Evolutionary conservation across 2,888 invertebrate species (phyloP), one percentile per base, ranked within the genome.

Genomic region (Dolomedes plantarius): DNA sequence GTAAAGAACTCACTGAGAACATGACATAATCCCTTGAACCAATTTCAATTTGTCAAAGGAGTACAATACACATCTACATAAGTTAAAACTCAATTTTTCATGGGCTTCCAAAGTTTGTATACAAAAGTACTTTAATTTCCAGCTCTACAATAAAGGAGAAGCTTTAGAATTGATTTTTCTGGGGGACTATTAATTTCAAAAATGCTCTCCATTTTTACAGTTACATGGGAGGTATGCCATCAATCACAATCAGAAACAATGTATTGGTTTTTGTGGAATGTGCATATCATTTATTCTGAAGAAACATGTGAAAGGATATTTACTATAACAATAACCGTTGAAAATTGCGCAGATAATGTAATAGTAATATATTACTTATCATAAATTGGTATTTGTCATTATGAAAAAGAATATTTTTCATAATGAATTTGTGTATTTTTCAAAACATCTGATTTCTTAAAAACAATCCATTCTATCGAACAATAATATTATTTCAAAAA

Each of bases 71-170:
- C 72, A 80, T 73, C 73, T 73, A 73, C 50, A 67, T 80, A 80
- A 80, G 73, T 80, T 80, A 80, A 73, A 73, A 73, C 73, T 80
- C 73, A 80, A 80, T 80, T 80, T 80, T 80, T 80, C 80, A 80
- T 67, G 67, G 64, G 65, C 73, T 80, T 73, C 67, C 73, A 80
- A 80, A 80, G 16, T 46, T 46, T 46, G 16, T 46, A 16, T 46
- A 13, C 46, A 16, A 16, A 46, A 46, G 46, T 16, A 46, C 46
- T 46, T 46, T 2, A 16, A 16, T 46, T 16, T 46, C 16, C 16
- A 46, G 16, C 2, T 46, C 5, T 2, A 46, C 46, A 46, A 46
- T 16, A 16, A 16, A 46, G 46, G 16, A 16, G 16, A 46, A 46
- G 46, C 2, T 16, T 46, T 16, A 16, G 2, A 16, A 46, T 46